phyloP scores from a whole-genome alignment of 2,113 vertebrate species.

The Felis chaus region DNA sequence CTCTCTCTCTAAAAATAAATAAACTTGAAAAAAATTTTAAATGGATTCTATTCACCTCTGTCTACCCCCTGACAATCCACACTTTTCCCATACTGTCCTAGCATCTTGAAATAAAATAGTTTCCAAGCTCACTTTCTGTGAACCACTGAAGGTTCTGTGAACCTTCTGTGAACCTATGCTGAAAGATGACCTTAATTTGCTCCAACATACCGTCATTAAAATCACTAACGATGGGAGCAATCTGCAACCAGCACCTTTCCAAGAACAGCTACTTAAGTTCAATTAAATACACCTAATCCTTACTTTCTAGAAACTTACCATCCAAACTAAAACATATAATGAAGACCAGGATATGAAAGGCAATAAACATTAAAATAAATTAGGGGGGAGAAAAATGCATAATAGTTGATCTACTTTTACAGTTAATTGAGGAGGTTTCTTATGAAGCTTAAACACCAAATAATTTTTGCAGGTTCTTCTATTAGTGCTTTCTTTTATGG shows the following conservation, averaged over 20 bases:
- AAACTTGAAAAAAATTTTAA: neutral
- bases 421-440: neutral
- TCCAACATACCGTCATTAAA: neutral
- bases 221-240: too few species aligned
- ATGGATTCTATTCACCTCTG: neutral
- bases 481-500: neutral
- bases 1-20: too few species aligned
- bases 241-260: neutral
- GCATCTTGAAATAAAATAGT: neutral
- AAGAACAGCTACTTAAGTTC: neutral
- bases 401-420: neutral
- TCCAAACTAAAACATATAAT: neutral
- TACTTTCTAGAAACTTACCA: neutral
- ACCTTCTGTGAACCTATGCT: neutral
- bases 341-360: neutral
- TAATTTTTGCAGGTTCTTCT: neutral
- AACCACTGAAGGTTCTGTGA: neutral
- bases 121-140: neutral
- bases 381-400: too few species aligned
- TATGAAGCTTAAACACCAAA: conserved; percentile 16
- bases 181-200: neutral
- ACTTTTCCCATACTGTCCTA: neutral
- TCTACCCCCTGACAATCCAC: neutral
- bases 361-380: neutral
- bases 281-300: neutral